Base-by-base conservation (phyloP, 2,797 vertebrate species). In the Rhynchonycteris naso region DNA sequence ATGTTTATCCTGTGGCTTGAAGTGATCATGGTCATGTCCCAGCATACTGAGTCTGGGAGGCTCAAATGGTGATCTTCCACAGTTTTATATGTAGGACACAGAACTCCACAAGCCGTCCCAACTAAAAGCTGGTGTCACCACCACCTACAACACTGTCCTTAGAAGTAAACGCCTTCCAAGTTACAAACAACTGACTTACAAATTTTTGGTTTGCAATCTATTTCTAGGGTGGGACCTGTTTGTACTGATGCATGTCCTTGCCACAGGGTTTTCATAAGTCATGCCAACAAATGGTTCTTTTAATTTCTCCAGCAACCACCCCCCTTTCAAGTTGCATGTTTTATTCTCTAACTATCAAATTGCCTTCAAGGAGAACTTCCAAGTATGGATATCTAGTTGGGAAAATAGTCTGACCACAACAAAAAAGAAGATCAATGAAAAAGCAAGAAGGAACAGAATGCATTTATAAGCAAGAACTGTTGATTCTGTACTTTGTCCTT, bases 401-500 rank as follows among this genome's bases (percentile, higher is more conserved):
- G 43, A 87, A 94, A 83, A 79, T 30, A 63, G 9, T 83, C 54
- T 88, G 38, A 84, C n/a, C 47, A 91, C 52, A 92, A 93, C 30
- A 86, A 74, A 72, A 79, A 79, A 82, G 56, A 78, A 91, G n/a
- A 90, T 72, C 95, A 94, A 83, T 69, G 59, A 65, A 74, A 80
- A 90, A 56, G 43, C 19, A 65, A 88, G 76, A 83, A 19, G 61
- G 63, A 94, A 83, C 35, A 71, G 69, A 81, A 90, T 38, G 85
- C 76, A 69, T 71, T 92, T 86, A 35, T 58, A 83, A 33, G 2
- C 33, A 69, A 88, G 54, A 68, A n/a, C 15, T 72, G 95, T 96
- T 95, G 93, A 93, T 96, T 88, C 63, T 76, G 26, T 50, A 26
- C 81, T 96, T 88, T 95, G 92, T 93, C 93, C 82, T 90, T 97